Evolutionary conservation across 1,140 invertebrate species (phyloP), one percentile per base, ranked within the genome.

Genomic region (Delia radicum): DNA sequence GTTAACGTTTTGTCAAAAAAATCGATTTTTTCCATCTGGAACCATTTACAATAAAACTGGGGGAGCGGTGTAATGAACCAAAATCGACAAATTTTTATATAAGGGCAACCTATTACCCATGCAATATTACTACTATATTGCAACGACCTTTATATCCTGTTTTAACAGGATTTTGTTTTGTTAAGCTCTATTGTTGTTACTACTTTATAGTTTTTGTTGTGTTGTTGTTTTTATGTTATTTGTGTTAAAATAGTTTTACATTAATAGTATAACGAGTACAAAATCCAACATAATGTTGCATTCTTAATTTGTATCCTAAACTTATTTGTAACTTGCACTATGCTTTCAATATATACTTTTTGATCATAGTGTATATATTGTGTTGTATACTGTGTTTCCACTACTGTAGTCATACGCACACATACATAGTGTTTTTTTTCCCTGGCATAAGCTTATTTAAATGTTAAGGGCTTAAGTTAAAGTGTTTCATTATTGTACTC

Each of bases 131-230:
- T 37, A 48, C 6, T 3, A 18, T n/a, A 48, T 48, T 55, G 24
- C 48, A 55, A 55, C 48, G n/a, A 55, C 48, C 48, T 55, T 55
- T 55, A 55, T 55, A 55, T 55, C 48, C 48, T 55, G 48, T 55
- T 55, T 21, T 55, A 55, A 55, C 18, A 24, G 48, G 48, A 55
- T 55, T 55, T 48, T 1, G 42, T 48, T 55, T 55, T 55, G 46
- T 55, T 55, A 55, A 55, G 18, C 48, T 55, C 48, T 55, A n/a
- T 55, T 55, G 21, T 55, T 55, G 48, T 21, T 55, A 55, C 48
- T 55, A 55, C 48, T 55, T 55, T 18, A 15, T 42, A 37, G 4
- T 15, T 71, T 67, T 33, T 28, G 7, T 65, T 27, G 24, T 1
- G 62, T 3, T 27, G 2, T 65, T 65, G 18, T 27, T 65, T 65